Evolutionary conservation across 2,797 vertebrate species (phyloP).

Genomic region (Caiman crocodilus): DNA sequence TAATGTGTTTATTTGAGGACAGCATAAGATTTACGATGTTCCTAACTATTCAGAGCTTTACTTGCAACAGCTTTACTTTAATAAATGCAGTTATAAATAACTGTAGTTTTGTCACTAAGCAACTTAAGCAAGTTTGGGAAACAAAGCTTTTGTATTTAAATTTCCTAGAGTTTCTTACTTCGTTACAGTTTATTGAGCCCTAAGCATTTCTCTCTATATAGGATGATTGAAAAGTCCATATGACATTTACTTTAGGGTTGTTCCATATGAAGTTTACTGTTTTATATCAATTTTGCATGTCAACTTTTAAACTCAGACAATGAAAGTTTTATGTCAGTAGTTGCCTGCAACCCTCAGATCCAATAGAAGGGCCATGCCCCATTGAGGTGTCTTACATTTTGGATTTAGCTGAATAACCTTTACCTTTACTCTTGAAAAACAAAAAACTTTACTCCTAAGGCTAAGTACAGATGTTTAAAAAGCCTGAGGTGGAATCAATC

Average conservation of each 20-base stretch:
- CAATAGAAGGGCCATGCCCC: background rate
- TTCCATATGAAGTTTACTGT: background rate
- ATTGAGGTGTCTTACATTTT: background rate
- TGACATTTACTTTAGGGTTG: no score
- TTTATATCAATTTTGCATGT: background rate
- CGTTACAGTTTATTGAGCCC: no score
- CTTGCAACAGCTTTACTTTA: background rate
- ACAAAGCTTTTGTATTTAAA: rapidly evolving
- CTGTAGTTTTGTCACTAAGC: rapidly evolving
- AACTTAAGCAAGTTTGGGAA: background rate
- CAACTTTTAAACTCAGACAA: background rate
- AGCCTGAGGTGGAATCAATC: no score
- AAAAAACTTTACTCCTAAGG: no score
- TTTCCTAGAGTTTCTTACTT: no score
- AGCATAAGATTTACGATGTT: background rate
- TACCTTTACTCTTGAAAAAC: background rate
- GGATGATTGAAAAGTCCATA: no score
- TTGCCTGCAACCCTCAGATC: background rate
- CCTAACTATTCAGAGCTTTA: conserved; percentile 7
- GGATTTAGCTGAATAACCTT: background rate
- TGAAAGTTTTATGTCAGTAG: background rate
- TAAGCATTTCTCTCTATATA: no score
- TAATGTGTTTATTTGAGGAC: background rate
- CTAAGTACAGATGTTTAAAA: no score
- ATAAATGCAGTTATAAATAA: background rate